These are phyloP conservation scores for Pseudomyrmex dendroicus DNA, from an alignment of 1,140 invertebrate genomes.

Conservation along the genomic window DNA sequence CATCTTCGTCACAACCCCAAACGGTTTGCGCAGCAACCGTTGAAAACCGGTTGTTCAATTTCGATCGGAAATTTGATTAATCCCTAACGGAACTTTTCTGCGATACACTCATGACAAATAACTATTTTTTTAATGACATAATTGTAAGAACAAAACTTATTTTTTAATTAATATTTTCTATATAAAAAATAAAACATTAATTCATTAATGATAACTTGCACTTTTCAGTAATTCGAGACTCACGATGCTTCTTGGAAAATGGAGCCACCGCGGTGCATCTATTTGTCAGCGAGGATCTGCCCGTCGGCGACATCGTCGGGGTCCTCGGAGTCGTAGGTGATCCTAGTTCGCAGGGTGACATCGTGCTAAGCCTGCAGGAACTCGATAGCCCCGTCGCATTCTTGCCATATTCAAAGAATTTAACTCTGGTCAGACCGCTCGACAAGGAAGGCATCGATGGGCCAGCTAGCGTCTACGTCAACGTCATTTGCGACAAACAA, in stretches of 20 bases:
- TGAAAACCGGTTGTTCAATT: constrained; percentile 42
- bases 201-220: not conserved
- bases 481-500: constrained; percentile 92
- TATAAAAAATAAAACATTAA: not conserved
- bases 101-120: not conserved
- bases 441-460: constrained; percentile 94
- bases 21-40: constrained; percentile 7
- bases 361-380: constrained; percentile 92
- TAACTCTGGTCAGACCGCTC: constrained; percentile 91
- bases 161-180: not conserved
- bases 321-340: constrained; percentile 92
- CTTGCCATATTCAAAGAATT: constrained; percentile 91
- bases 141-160: not conserved
- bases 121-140: too few species aligned
- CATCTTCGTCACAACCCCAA: constrained; percentile 7
- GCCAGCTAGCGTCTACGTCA: constrained; percentile 93
- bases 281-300: constrained; percentile 93
- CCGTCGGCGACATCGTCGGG: constrained; percentile 92
- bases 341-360: constrained; percentile 90
- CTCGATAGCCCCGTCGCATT: constrained; percentile 91
- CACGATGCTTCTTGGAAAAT: constrained; percentile 94
- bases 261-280: constrained; percentile 96
- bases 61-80: constrained; percentile 35
- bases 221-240: constrained; percentile 88
- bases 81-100: constrained; percentile 2